Percentiles rank a stretch among this genome's conserved stretches.
Conservation (phyloP, 2,113 vertebrate genomes). For the Cardinalis cardinalis region DNA sequence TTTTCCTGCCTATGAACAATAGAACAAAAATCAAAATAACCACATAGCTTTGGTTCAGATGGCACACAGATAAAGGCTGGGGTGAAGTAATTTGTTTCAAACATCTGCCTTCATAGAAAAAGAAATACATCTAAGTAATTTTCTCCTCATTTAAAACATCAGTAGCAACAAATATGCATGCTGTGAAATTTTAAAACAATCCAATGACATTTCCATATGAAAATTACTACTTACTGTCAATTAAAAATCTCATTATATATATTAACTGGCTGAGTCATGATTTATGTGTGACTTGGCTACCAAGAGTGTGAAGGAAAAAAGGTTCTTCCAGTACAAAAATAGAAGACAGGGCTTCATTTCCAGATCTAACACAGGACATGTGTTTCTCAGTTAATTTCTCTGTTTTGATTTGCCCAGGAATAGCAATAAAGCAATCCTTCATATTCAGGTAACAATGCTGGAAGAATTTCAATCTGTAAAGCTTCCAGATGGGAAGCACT, state of each 20-base stretch:
- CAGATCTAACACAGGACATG: not conserved
- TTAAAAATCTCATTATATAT: slow-evolving; percentile 37
- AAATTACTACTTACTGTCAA: not conserved
- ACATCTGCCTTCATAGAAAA: not conserved
- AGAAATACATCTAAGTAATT: not conserved
- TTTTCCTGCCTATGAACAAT: not conserved
- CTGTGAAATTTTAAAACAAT: not conserved
- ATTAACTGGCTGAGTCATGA: not conserved
- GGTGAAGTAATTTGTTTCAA: not conserved
- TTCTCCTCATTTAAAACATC: slow-evolving; percentile 18
- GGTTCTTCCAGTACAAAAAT: not conserved
- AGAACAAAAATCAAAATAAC: slow-evolving; percentile 3
- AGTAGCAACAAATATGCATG: not conserved
- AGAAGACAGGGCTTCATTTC: not conserved
- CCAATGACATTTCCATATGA: not conserved
- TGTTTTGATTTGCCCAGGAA: not conserved
- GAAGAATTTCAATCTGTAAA: not conserved
- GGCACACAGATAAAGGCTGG: not conserved
- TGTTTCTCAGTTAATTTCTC: not conserved
- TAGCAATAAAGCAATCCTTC: not conserved
- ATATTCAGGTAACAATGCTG: not conserved
- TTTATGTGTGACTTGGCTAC: not conserved
- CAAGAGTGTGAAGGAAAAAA: not conserved
- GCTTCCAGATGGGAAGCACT: not conserved
- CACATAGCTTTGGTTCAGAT: not conserved